These are phyloP conservation scores for Illadopsis cleaveri DNA, from an alignment of 2,113 vertebrate genomes.

Conservation along the genomic window DNA sequence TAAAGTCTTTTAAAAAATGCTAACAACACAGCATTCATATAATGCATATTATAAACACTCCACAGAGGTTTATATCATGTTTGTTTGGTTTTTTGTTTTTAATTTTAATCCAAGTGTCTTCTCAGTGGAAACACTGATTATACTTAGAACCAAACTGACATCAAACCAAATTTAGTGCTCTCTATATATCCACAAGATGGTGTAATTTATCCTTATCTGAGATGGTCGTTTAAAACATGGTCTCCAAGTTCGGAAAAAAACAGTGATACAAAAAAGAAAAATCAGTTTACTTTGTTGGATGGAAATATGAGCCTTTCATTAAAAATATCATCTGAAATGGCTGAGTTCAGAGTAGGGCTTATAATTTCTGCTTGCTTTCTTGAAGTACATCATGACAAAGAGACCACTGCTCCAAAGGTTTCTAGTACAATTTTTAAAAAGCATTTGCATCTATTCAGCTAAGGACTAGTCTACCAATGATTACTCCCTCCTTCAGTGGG, in stretches of 20 bases:
- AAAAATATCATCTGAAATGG: not conserved
- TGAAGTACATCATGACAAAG: not conserved
- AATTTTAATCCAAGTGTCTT: not conserved
- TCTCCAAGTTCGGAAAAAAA: not conserved
- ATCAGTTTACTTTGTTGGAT: not conserved
- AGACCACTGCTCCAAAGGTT: not conserved
- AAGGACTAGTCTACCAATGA: not conserved
- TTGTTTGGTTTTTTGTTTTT: not conserved
- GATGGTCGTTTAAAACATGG: not conserved
- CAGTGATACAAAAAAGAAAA: not conserved
- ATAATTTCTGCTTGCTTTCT: not conserved
- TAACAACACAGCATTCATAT: not conserved
- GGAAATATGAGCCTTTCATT: not conserved
- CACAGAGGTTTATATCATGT: not conserved
- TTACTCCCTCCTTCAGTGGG: not conserved
- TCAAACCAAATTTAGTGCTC: not conserved
- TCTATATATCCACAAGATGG: slow-evolving; percentile 69
- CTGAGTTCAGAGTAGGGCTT: not conserved
- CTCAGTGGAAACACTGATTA: not conserved
- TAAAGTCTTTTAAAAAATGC: not conserved
- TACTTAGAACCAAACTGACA: not conserved
- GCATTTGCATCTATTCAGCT: not conserved
- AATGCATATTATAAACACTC: not conserved
- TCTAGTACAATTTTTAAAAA: not conserved
- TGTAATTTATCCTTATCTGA: slow-evolving; percentile 70